Conservation (phyloP, 2,113 vertebrate genomes). For the Myiozetetes cayanensis region DNA sequence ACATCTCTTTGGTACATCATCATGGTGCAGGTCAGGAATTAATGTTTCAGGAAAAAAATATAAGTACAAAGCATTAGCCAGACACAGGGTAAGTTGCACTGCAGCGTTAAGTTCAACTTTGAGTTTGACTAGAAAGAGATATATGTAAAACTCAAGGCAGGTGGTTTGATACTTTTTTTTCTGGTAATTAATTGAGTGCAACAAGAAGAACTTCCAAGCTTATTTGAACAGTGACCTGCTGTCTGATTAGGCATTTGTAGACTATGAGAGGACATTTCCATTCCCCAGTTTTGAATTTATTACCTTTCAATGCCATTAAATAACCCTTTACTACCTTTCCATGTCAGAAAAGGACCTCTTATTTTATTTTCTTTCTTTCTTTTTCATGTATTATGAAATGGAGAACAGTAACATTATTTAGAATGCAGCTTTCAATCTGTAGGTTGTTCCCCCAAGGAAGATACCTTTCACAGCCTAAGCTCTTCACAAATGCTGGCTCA, state of each 20-base stretch:
- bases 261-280: not conserved
- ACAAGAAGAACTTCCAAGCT: not conserved
- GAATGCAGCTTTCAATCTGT: not conserved
- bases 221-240: not conserved
- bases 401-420: not conserved
- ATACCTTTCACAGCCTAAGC: not conserved
- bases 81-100: rapidly evolving
- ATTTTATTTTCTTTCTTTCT: not conserved
- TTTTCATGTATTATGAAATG: not conserved
- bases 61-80: not conserved
- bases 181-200: not conserved
- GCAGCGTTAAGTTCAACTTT: not conserved
- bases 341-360: not conserved
- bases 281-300: not conserved
- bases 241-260: not conserved
- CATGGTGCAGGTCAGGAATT: not conserved
- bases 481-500: not conserved
- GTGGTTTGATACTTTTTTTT: not conserved
- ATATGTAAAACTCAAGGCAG: not conserved
- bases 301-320: not conserved
- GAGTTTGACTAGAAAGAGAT: not conserved
- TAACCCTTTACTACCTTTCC: not conserved
- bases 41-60: not conserved
- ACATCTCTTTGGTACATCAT: not conserved
- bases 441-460: not conserved